Evolutionary conservation across 2,888 invertebrate species (phyloP).

Genomic region (Agonopterix subpropinquella): DNA sequence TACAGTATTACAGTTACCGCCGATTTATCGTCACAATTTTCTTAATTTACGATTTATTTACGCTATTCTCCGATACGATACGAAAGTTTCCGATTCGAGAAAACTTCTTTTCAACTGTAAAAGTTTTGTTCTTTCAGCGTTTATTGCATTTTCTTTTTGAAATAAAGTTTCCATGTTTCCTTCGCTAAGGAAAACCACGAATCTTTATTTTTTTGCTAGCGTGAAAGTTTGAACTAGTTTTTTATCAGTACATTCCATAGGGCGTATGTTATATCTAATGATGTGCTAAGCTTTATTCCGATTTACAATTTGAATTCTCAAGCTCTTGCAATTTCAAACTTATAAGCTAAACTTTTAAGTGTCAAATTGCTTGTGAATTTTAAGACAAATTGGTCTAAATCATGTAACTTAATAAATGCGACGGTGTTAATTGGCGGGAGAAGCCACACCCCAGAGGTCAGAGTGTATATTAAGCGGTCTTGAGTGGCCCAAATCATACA

Average conservation of each 20-base stretch:
- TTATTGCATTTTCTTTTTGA: slow-evolving; percentile 18
- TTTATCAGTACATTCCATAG: slow-evolving; percentile 25
- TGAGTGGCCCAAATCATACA: slow-evolving; percentile 38
- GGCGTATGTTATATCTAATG: too few relatives aligned
- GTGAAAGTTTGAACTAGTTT: slow-evolving; percentile 1
- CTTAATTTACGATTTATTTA: slow-evolving; percentile 6
- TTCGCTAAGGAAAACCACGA: slow-evolving; percentile 42
- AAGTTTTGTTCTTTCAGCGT: slow-evolving; percentile 20
- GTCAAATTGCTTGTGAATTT: slow-evolving; percentile 2
- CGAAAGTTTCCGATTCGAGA: slow-evolving; percentile 9
- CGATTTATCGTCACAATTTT: slow-evolving; percentile 11
- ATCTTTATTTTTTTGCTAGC: slow-evolving; percentile 20
- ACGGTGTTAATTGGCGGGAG: not conserved
- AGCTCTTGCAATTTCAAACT: not conserved
- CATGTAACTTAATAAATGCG: slow-evolving; percentile 8
- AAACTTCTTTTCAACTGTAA: slow-evolving; percentile 6
- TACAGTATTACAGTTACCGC: slow-evolving; percentile 22
- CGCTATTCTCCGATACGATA: slow-evolving; percentile 5
- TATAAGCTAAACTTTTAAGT: not conserved
- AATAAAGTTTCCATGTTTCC: slow-evolving; percentile 50
- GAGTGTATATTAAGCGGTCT: slow-evolving; percentile 17
- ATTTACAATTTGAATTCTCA: not conserved
- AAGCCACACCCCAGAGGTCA: slow-evolving; percentile 35
- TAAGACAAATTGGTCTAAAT: slow-evolving; percentile 14
- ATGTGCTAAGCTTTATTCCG: not conserved